Evolutionary conservation across 2,113 vertebrate species (phyloP), one percentile per base, ranked within the genome.

Genomic region (Nothocercus nigrocapillus): DNA sequence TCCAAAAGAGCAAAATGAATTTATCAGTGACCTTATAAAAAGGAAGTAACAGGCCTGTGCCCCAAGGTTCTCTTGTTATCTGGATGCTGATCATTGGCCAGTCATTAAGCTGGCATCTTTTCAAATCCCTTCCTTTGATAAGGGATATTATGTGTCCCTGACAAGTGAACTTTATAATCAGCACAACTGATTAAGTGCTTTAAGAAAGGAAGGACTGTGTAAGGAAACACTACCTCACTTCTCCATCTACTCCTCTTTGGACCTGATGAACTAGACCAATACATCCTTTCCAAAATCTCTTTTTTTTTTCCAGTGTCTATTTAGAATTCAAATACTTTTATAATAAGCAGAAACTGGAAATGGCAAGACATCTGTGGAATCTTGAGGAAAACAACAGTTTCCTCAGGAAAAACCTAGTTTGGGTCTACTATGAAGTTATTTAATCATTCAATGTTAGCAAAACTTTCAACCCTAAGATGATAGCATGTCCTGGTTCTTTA

Each of bases 391-490:
- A 30, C 28, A 56, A 56, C 63, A 53, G 22, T 22, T 91, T 90
- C 70, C 44, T 91, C 44, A 38, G 32, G 40, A 59, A 91, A 90
- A 74, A 24, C 59, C 80, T 63, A 7, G 38, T 51, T 45, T 63
- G 66, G 27, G 14, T 74, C 64, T 92, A 45, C 80, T 90, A 38
- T 73, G 63, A 70, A 86, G 58, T 85, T 67, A 77, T 59, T 94
- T 88, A 85, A 78, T 96, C 54, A 67, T 78, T 90, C 80, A 59
- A 30, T 74, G 72, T 90, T 96, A 94, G 14, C 76, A 90, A 93
- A 95, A 83, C 63, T 83, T 88, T 63, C 67, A 93, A 42, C 49
- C 16, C 49, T 68, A 47, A 78, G 30, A 74, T 85, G 54, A 66
- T 49, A 83, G 54, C 20, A 2, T 58, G 40, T 91, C 72, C 83